phyloP scores from a whole-genome alignment of 2,113 vertebrate genomes.

The Lampris incognitus region DNA sequence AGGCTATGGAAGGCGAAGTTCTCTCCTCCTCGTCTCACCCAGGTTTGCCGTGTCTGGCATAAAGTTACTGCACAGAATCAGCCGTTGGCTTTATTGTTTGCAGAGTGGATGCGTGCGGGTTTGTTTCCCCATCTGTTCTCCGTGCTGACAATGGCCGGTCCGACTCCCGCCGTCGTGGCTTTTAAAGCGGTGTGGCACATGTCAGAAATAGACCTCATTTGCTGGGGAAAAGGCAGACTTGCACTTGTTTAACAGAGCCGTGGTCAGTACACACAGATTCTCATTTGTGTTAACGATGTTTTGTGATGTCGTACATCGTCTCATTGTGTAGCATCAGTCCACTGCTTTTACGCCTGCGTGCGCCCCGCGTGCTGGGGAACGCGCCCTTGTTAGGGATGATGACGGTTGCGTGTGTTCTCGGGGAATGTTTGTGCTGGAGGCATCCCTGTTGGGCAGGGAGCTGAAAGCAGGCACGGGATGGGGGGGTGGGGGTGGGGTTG shows the following conservation, averaged over 20 bases:
- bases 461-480: conserved; percentile 14
- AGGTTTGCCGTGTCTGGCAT: not conserved
- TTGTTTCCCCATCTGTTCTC: conserved; percentile 12
- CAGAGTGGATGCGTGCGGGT: conserved; percentile 2
- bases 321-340: not conserved
- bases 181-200: conserved; percentile 22
- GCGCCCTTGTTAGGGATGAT: not conserved
- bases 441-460: conserved; percentile 22
- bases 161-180: not conserved
- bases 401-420: not conserved
- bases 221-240: conserved; percentile 30
- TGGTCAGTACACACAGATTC: conserved; percentile 35
- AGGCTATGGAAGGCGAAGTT: no score
- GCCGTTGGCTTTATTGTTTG: not conserved
- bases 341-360: not conserved
- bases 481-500: conserved; percentile 16
- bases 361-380: conserved; percentile 2
- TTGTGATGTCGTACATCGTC: conserved; percentile 30
- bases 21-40: no score
- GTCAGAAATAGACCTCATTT: conserved; percentile 32
- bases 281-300: not conserved
- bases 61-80: not conserved
- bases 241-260: conserved; percentile 59
- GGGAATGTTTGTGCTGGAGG: conserved; percentile 29
- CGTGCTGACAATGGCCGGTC: conserved; percentile 16